Evolutionary conservation across 2,797 vertebrate genomes (phyloP).

Genomic region (Helarctos malayanus): DNA sequence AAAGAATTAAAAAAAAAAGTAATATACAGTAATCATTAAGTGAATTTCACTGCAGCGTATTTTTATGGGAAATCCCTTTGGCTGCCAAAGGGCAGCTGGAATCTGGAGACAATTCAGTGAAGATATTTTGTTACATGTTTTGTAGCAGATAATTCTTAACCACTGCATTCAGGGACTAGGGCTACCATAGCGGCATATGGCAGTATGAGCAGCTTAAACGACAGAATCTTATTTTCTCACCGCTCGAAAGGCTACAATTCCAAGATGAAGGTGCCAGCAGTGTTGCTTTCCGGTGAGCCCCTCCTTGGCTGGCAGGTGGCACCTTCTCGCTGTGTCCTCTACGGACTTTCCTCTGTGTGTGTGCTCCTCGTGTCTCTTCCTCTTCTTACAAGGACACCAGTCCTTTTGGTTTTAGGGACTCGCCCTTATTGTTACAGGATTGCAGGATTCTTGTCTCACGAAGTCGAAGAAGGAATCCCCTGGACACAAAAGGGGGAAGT

Average conservation of each 20-base stretch:
- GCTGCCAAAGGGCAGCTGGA: conserved; percentile 57
- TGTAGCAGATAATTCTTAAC: neutral
- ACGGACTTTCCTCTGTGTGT: neutral
- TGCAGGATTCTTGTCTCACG: too few species aligned
- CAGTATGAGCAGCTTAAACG: neutral
- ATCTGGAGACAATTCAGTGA: conserved; percentile 59
- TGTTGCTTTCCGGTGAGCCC: neutral
- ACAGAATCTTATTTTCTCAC: neutral
- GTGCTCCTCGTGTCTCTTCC: neutral
- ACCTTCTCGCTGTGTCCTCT: neutral
- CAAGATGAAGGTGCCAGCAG: neutral
- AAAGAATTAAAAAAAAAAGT: neutral
- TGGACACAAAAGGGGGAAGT: too few species aligned
- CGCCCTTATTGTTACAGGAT: neutral
- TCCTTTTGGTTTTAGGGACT: neutral
- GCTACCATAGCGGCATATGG: neutral
- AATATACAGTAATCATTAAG: neutral
- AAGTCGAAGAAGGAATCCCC: too few species aligned
- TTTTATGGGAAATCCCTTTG: neutral
- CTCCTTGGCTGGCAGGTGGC: neutral
- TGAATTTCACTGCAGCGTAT: neutral
- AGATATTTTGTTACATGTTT: conserved; percentile 35
- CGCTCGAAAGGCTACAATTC: neutral
- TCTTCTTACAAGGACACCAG: neutral
- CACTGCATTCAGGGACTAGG: neutral